These are phyloP conservation scores for Philereme transversata DNA, from an alignment of 2,888 invertebrate species.

Conservation along the genomic window DNA sequence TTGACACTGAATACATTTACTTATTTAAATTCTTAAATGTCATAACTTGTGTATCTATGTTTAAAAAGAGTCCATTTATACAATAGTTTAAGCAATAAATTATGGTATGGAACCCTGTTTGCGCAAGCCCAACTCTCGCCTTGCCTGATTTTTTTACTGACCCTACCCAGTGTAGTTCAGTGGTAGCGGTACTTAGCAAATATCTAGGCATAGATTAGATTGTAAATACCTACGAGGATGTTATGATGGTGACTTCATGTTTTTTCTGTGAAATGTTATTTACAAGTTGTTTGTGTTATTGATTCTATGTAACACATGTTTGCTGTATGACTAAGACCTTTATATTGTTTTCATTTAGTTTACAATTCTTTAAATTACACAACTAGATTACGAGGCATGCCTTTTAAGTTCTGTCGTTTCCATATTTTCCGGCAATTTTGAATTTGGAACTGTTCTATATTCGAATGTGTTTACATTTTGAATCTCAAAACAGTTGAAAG, in stretches of 20 bases:
- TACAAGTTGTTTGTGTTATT: constrained; percentile 21
- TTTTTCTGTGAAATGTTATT: constrained; percentile 36
- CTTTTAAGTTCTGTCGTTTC: no score
- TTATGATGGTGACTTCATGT: constrained; percentile 32
- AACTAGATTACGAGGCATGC: not conserved
- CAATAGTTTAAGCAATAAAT: no score
- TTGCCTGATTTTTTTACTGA: not conserved
- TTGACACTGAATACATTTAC: no score
- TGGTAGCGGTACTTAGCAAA: constrained; percentile 1
- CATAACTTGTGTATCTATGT: no score
- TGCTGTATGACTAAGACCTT: constrained; percentile 4
- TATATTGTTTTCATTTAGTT: not conserved
- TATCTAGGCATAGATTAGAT: constrained; percentile 24
- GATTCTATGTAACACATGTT: constrained; percentile 1
- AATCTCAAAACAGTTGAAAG: no score
- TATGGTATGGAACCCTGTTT: no score
- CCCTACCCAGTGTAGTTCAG: not conserved
- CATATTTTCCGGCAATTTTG: no score
- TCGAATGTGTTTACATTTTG: no score
- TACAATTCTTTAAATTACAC: not conserved
- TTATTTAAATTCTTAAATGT: no score
- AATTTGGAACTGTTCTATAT: no score
- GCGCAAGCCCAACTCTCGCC: no score
- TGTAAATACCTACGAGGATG: constrained; percentile 18
- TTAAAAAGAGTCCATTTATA: no score